Evolutionary conservation across 2,888 invertebrate species (phyloP).

Genomic region (Polydrusus tereticollis): DNA sequence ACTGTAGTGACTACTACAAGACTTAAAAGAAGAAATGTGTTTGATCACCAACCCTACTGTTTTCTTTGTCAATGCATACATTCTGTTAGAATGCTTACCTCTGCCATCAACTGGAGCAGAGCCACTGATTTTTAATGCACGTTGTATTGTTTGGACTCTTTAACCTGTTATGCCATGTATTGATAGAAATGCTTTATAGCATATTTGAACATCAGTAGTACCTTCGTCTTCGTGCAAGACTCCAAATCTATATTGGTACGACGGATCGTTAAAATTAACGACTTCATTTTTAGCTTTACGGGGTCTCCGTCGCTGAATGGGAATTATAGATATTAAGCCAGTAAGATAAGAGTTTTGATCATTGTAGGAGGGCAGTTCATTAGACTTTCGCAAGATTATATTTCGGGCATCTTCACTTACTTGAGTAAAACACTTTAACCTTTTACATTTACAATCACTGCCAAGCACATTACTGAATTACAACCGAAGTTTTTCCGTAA

Average conservation of each 20-base stretch:
- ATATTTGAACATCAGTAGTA: conserved; percentile 13
- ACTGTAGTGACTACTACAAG: too few species aligned
- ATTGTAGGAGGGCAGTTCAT: conserved; percentile 6
- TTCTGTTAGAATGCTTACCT: conserved; percentile 8
- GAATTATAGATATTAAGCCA: conserved; percentile 11
- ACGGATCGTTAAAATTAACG: conserved; percentile 5
- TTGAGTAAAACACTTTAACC: conserved; percentile 3
- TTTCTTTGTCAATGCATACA: not conserved
- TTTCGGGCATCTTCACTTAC: conserved; percentile 3
- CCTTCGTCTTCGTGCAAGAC: not conserved
- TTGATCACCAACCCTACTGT: not conserved
- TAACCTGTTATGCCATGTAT: conserved; percentile 18
- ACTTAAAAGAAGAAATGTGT: conserved; percentile 5
- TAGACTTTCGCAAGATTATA: conserved; percentile 3
- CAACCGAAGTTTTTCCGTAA: too few species aligned
- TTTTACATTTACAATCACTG: not conserved
- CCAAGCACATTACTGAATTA: too few species aligned
- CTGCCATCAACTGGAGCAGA: conserved; percentile 10
- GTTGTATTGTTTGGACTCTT: conserved; percentile 10
- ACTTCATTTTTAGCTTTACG: conserved; percentile 16
- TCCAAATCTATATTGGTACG: conserved; percentile 9
- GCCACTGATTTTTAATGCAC: conserved; percentile 9
- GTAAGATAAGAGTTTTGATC: conserved; percentile 20
- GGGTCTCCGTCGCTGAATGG: not conserved
- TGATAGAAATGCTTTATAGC: conserved; percentile 11